Conservation (phyloP, 2,888 invertebrate genomes). For the Amphipoea oculea region DNA sequence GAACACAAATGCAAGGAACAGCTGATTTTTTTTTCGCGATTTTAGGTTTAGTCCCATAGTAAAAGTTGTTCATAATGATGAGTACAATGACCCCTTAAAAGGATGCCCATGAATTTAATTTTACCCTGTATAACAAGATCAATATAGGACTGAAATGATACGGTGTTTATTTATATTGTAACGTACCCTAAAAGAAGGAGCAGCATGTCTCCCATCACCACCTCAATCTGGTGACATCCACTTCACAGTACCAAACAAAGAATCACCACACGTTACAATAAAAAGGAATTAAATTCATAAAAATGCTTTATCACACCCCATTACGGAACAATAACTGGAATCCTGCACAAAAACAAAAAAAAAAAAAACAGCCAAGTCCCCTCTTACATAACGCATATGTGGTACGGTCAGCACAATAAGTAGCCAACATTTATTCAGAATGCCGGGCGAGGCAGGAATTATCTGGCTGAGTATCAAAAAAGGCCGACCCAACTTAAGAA, state of each 20-base stretch:
- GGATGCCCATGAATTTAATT: too few relatives aligned
- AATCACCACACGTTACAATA: constrained; percentile 63
- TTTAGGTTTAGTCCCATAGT: too few relatives aligned
- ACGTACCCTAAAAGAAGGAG: too few relatives aligned
- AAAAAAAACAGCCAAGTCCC: constrained; percentile 64
- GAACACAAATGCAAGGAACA: too few relatives aligned
- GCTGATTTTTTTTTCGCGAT: too few relatives aligned
- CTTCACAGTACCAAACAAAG: constrained; percentile 46
- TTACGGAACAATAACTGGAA: constrained; percentile 79
- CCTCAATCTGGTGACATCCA: constrained; percentile 22
- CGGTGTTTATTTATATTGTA: neutral
- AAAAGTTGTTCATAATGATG: too few relatives aligned
- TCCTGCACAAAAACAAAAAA: constrained; percentile 68
- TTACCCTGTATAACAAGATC: neutral
- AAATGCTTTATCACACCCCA: constrained; percentile 81
- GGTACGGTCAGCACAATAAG: constrained; percentile 74
- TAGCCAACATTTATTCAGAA: constrained; percentile 79
- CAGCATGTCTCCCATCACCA: constrained; percentile 3
- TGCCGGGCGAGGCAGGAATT: constrained; percentile 79
- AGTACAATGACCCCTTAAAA: too few relatives aligned
- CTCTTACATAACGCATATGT: constrained; percentile 74
- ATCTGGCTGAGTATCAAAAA: constrained; percentile 84
- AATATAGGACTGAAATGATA: neutral
- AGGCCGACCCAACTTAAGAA: constrained; percentile 73
- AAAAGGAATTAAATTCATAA: constrained; percentile 73